Base-by-base conservation (phyloP, 2,797 vertebrate species). In the Euthynnus affinis region DNA sequence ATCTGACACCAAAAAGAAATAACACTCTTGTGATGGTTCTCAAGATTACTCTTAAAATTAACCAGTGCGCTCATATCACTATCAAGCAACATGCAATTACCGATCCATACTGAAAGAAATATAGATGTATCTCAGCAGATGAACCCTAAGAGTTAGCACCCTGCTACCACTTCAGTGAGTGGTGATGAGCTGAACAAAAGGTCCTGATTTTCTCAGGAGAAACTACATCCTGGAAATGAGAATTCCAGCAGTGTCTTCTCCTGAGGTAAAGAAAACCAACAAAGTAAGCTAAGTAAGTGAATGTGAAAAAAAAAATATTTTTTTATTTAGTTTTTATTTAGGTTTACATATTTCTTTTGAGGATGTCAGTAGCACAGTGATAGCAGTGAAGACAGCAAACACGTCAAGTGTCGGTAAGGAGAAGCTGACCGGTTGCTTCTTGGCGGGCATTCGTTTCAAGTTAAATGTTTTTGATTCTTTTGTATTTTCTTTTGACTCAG, bases 201-300 rank as follows among this genome's bases (percentile, higher is more conserved):
- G 87, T 82, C 88, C 83, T 64, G 85, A 82, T 84, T 84, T 82
- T 82, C 84, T 86, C 81, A 78, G 76, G 88, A 89, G 82, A 91
- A 70, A 74, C 49, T 9, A 60, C 81, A 84, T 79, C 85, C 76
- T 82, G 78, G 56, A 32, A 70, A 83, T 40, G 29, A 63, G 53
- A 87, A 71, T 78, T 83, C 88, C 92, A 89, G 85, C 83, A 87
- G 76, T 64, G 79, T 91, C 83, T 89, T 92, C 88, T 92, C 83
- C 85, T 85, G 91, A 89, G 84, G 73, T 84, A 84, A 92, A 92
- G 78, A 91, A 91, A 92, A 91, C 91, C 88, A 90, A 92, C 87
- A 83, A 93, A 93, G 91, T 93, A 94, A 94, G 92, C 92, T 94
- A 94, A 89, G 88, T 93, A 93, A 89, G 90, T 95, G 94, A 96